Percentiles rank a stretch among this genome's conserved stretches.
These are phyloP conservation scores for Ceuthmochares aereus DNA, from an alignment of 2,113 vertebrate genomes.

Conservation along the genomic window DNA sequence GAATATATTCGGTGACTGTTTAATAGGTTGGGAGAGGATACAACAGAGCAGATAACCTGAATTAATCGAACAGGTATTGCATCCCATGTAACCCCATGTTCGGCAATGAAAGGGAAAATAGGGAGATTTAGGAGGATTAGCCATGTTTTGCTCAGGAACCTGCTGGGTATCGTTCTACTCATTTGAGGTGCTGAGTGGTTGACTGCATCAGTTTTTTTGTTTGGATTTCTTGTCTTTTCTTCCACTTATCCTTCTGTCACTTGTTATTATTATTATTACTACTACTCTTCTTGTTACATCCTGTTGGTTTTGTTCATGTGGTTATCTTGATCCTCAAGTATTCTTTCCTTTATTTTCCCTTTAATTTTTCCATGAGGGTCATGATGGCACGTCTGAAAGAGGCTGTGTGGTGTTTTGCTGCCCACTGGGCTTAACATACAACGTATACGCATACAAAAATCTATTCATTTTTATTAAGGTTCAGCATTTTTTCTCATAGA, in stretches of 20 bases:
- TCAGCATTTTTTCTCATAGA: not conserved
- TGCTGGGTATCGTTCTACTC: not conserved
- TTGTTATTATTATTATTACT: no score
- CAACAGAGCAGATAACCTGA: not conserved
- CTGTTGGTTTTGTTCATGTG: not conserved
- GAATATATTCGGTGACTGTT: not conserved
- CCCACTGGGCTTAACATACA: not conserved
- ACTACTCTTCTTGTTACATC: no score
- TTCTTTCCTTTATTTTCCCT: not conserved
- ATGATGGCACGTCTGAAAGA: rapidly evolving
- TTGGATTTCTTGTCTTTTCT: not conserved
- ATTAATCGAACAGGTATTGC: not conserved
- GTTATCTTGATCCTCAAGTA: not conserved
- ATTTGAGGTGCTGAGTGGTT: not conserved
- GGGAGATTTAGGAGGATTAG: not conserved
- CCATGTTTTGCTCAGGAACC: not conserved
- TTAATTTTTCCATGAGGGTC: not conserved
- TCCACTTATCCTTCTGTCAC: not conserved
- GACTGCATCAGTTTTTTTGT: not conserved
- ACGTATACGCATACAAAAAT: not conserved
- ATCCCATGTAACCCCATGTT: not conserved
- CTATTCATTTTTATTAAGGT: not conserved
- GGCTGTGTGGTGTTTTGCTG: not conserved
- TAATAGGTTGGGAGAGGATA: not conserved
- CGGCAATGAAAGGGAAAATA: not conserved